Evolutionary conservation across 1,140 invertebrate genomes (phyloP).

Genomic region (Teleogryllus occipitalis): DNA sequence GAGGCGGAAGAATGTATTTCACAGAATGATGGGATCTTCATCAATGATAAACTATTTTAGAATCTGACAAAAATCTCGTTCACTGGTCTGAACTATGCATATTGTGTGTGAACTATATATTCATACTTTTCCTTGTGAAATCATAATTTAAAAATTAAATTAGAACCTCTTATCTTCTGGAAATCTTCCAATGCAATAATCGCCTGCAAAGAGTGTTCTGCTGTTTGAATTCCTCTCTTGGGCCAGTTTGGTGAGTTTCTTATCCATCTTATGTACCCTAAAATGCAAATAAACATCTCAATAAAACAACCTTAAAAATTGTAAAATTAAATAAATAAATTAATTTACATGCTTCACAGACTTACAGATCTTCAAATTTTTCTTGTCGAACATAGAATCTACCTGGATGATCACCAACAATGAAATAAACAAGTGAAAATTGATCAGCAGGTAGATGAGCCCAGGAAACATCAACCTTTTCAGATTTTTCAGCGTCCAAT

Average conservation of each 20-base stretch:
- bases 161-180: background rate
- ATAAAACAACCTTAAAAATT: background rate
- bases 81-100: too few relatives aligned
- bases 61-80: too few relatives aligned
- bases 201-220: background rate
- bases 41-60: background rate
- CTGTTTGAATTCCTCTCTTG: background rate
- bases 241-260: background rate
- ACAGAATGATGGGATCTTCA: background rate
- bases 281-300: background rate
- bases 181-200: background rate
- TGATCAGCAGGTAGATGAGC: background rate
- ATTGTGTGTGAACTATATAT: too few relatives aligned
- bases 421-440: background rate
- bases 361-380: constrained; percentile 2
- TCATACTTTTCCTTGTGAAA: too few relatives aligned
- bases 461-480: background rate
- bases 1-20: background rate
- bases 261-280: background rate
- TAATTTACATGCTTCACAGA: background rate
- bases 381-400: background rate
- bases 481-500: too few relatives aligned
- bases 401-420: background rate
- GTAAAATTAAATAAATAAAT: background rate
- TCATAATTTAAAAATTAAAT: too few relatives aligned